phyloP scores from a whole-genome alignment of 37 sponge, comb jelly and placozoan species.

The Chondrosia reniformis region DNA sequence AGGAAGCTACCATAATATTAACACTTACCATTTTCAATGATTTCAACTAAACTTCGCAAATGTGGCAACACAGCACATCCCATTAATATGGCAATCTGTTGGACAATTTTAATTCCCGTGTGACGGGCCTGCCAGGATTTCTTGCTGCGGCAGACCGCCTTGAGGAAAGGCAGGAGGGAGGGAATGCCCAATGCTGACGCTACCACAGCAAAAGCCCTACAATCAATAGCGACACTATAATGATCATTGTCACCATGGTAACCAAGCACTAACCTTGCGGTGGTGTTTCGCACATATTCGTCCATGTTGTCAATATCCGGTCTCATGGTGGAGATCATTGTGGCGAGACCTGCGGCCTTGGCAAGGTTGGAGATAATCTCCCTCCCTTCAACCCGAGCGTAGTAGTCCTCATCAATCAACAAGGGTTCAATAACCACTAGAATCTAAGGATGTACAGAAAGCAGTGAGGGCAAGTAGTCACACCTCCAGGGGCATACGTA shows the following conservation, averaged over 20 bases:
- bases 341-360: constrained; percentile 97
- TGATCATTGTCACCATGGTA: no score
- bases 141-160: constrained; percentile 97
- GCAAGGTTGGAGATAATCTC: constrained; percentile 99
- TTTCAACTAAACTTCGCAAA: constrained; percentile 94
- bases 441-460: constrained; percentile 41
- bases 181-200: constrained; percentile 99
- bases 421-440: constrained; percentile 98
- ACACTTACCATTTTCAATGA: constrained; percentile 84
- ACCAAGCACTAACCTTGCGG: constrained; percentile 83
- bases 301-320: constrained; percentile 99
- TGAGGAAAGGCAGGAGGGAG: constrained; percentile 96
- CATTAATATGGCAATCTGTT: constrained; percentile 99
- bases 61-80: constrained; percentile 99
- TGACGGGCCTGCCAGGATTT: constrained; percentile 99
- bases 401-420: constrained; percentile 98
- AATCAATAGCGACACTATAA: no score
- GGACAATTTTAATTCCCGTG: constrained; percentile 97
- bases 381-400: constrained; percentile 96
- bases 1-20: no score
- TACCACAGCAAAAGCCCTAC: constrained; percentile 98
- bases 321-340: constrained; percentile 99
- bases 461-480: no score
- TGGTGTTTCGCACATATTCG: constrained; percentile 98
- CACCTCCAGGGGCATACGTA: no score